These are phyloP conservation scores for Iphiclides podalirius DNA, from an alignment of 2,888 invertebrate genomes.

Conservation along the genomic window DNA sequence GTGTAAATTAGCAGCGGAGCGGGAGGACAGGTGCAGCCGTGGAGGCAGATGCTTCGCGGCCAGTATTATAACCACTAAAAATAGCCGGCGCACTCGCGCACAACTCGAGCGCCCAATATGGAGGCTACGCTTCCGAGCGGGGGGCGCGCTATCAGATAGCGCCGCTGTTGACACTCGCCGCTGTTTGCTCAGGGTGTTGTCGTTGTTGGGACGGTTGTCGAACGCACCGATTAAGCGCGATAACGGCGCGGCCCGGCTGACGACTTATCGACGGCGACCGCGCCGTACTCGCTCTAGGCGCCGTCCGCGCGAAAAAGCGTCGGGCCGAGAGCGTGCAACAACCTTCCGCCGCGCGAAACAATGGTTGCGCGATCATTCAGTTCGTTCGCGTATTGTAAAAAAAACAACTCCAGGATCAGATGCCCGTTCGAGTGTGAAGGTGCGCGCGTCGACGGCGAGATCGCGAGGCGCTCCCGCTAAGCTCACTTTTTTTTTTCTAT, in stretches of 20 bases:
- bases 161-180: slow-evolving; percentile 69
- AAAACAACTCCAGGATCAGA: slow-evolving; percentile 20
- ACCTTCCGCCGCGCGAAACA: neutral
- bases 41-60: slow-evolving; percentile 57
- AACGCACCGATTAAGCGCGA: slow-evolving; percentile 62
- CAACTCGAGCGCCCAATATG: slow-evolving; percentile 49
- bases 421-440: slow-evolving; percentile 20
- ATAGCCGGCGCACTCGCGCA: slow-evolving; percentile 52
- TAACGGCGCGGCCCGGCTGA: slow-evolving; percentile 66
- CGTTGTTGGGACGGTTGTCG: slow-evolving; percentile 70
- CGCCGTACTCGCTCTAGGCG: neutral
- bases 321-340: too few relatives aligned
- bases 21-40: slow-evolving; percentile 70
- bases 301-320: slow-evolving; percentile 64
- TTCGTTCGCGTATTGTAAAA: too few relatives aligned
- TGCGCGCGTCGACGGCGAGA: slow-evolving; percentile 15
- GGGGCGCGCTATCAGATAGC: slow-evolving; percentile 67
- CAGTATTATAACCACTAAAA: slow-evolving; percentile 68
- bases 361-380: too few relatives aligned
- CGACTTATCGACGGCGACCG: slow-evolving; percentile 50
- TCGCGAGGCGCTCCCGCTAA: neutral
- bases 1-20: slow-evolving; percentile 63
- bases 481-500: neutral
- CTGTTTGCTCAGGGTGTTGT: slow-evolving; percentile 68
- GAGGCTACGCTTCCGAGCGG: slow-evolving; percentile 46